Percentiles rank a stretch among this genome's conserved stretches.
Evolutionary conservation across 2,888 invertebrate species (phyloP).

Genomic region (Harpagoxenus sublaevis): DNA sequence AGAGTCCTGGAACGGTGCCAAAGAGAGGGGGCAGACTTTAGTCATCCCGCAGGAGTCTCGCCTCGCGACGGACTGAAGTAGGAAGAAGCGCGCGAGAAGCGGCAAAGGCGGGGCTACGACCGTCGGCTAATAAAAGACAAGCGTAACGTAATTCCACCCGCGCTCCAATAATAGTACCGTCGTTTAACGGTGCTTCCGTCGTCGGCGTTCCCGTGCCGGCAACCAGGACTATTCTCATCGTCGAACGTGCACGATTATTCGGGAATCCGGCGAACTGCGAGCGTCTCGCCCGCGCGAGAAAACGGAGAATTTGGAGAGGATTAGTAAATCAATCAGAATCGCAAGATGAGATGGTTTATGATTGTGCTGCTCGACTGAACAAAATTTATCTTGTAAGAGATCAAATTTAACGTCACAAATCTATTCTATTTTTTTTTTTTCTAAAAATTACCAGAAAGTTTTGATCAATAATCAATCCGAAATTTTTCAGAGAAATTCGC

Average conservation of each 20-base stretch:
- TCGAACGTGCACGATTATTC: conserved; percentile 38
- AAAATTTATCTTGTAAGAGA: not conserved
- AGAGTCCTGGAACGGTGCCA: conserved; percentile 70
- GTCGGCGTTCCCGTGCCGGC: conserved; percentile 64
- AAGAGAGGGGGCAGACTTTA: conserved; percentile 65
- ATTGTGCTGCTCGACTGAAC: not conserved
- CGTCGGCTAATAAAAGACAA: conserved; percentile 76
- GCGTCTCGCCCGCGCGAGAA: not conserved
- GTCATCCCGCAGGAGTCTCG: conserved; percentile 68
- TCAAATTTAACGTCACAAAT: not conserved
- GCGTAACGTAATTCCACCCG: conserved; percentile 78
- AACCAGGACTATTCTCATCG: conserved; percentile 68
- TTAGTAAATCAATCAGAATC: not conserved
- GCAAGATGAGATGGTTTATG: not conserved
- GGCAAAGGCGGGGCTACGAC: conserved; percentile 61
- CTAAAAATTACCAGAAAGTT: not conserved
- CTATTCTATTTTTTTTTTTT: not conserved
- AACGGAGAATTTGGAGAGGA: not conserved
- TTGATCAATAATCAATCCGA: not conserved
- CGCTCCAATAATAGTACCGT: conserved; percentile 75
- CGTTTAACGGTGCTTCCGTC: conserved; percentile 73
- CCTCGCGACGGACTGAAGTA: conserved; percentile 45
- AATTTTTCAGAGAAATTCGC: not conserved
- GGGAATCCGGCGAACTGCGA: conserved; percentile 6
- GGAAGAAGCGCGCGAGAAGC: conserved; percentile 57